These are phyloP conservation scores for Marmota monax DNA, from an alignment of 2,113 vertebrate genomes.

Conservation along the genomic window DNA sequence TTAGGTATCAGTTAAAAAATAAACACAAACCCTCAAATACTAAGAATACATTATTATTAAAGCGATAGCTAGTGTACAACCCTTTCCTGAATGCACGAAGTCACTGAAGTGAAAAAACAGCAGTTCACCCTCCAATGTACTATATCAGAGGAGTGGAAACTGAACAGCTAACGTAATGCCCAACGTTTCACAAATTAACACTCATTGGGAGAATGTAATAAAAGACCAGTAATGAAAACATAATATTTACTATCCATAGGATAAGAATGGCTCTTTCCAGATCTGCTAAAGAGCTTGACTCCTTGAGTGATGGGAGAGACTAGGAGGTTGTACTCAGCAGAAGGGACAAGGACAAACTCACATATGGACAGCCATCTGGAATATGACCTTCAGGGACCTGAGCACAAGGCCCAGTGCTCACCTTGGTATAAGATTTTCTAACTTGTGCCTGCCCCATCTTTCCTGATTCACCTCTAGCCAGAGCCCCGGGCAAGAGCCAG, in stretches of 20 bases:
- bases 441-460: background rate
- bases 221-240: background rate
- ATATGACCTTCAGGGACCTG: background rate
- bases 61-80: background rate
- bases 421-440: background rate
- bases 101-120: constrained; percentile 13
- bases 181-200: constrained; percentile 17
- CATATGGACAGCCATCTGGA: background rate
- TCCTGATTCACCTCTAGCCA: background rate
- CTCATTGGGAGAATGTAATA: background rate
- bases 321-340: background rate
- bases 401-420: background rate
- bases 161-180: background rate
- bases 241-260: background rate
- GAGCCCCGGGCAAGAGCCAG: background rate
- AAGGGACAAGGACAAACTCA: background rate
- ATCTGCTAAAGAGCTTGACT: background rate
- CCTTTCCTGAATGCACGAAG: background rate
- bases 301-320: background rate
- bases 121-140: background rate
- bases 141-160: constrained; percentile 19
- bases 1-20: background rate
- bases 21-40: background rate
- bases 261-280: constrained; percentile 21
- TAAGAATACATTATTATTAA: background rate